Conservation (phyloP, 2,888 invertebrate genomes). For the Lamellibrachia columna region DNA sequence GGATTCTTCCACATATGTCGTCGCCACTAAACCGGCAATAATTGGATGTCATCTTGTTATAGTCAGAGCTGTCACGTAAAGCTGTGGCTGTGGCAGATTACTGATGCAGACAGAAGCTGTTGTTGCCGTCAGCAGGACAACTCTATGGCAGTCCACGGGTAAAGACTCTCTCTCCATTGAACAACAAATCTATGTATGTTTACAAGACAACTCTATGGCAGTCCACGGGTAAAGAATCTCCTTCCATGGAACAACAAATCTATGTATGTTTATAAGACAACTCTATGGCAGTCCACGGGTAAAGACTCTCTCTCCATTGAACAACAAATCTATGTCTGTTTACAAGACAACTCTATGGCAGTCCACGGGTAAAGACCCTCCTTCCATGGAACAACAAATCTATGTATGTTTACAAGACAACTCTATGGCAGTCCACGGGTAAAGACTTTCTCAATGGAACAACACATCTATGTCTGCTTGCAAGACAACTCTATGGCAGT, state of each 20-base stretch:
- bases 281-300: too few relatives aligned
- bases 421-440: background rate
- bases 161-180: background rate
- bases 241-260: background rate
- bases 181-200: background rate
- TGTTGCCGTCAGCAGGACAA: background rate
- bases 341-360: background rate
- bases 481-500: too few relatives aligned
- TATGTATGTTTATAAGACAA: background rate
- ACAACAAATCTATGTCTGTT: background rate
- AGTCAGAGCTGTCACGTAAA: background rate
- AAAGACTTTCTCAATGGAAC: background rate
- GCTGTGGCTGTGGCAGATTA: background rate
- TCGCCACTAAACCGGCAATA: background rate
- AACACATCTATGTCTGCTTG: background rate
- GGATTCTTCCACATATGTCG: background rate
- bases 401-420: too few relatives aligned
- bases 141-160: background rate
- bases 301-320: background rate
- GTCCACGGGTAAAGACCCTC: too few relatives aligned
- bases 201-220: background rate
- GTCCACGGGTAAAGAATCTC: background rate
- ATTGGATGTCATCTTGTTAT: background rate
- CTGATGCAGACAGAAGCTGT: background rate
- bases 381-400: too few relatives aligned